phyloP scores from a whole-genome alignment of 2,797 vertebrate genomes.

The Dryobates pubescens region DNA sequence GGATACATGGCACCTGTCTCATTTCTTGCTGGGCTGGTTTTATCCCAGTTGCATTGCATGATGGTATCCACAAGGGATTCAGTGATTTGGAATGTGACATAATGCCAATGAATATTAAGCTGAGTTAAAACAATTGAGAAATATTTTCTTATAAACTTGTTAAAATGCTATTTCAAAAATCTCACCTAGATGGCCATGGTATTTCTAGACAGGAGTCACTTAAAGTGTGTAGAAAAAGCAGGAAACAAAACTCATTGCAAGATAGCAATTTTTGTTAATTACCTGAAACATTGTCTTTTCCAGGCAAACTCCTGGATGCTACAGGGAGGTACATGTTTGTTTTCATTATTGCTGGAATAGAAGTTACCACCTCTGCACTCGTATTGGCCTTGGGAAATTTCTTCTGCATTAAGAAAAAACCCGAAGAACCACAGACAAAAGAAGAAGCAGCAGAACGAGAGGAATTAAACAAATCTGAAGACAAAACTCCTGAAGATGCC shows the following conservation, averaged over 20 bases:
- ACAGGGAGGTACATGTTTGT: slow-evolving; percentile 88
- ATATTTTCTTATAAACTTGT: background rate
- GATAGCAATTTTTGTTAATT: background rate
- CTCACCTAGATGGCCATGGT: background rate
- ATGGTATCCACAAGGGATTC: background rate
- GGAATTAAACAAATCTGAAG: slow-evolving; percentile 71
- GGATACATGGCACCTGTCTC: background rate
- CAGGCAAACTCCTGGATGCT: slow-evolving; percentile 87
- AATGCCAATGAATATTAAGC: background rate
- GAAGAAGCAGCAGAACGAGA: slow-evolving; percentile 76
- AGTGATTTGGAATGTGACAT: background rate
- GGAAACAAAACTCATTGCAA: background rate
- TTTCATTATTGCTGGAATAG: slow-evolving; percentile 89
- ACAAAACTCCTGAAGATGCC: slow-evolving; percentile 30
- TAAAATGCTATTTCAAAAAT: background rate
- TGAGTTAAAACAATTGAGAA: background rate
- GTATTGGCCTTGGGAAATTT: slow-evolving; percentile 86
- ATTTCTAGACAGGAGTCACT: background rate
- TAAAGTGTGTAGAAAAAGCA: background rate
- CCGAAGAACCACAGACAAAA: slow-evolving; percentile 65
- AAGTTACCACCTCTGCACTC: slow-evolving; percentile 86
- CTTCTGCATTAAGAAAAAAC: slow-evolving; percentile 82
- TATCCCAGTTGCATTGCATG: background rate
- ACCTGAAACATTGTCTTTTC: slow-evolving; percentile 16
- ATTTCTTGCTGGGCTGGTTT: background rate